Percentiles rank a stretch among this genome's conserved stretches.
Evolutionary conservation across 2,113 vertebrate species (phyloP).

Genomic region (Oryzias javanicus): DNA sequence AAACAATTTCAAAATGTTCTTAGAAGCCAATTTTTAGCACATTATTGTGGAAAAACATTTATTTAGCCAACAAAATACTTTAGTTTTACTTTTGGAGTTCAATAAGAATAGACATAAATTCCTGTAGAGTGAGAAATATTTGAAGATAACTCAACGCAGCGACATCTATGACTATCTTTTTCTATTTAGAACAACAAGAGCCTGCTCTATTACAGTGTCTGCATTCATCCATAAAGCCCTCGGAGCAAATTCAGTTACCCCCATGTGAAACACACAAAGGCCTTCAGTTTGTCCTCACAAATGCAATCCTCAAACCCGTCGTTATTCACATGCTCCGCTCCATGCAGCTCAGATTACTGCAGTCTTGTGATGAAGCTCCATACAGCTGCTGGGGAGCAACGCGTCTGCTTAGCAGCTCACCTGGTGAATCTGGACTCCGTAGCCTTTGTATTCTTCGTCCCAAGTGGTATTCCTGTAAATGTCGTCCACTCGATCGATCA

Average conservation of each 20-base stretch:
- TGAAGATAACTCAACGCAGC: slow-evolving; percentile 12
- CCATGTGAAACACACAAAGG: slow-evolving; percentile 49
- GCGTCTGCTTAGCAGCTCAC: slow-evolving; percentile 64
- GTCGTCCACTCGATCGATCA: slow-evolving; percentile 97
- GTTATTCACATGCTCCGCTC: slow-evolving; percentile 27
- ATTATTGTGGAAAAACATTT: not conserved
- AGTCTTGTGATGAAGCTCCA: not conserved
- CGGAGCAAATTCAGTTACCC: slow-evolving; percentile 60
- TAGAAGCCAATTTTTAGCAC: too few relatives aligned
- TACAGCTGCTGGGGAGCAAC: not conserved
- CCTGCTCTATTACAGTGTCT: slow-evolving; percentile 42
- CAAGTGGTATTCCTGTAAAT: slow-evolving; percentile 97
- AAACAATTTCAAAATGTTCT: too few relatives aligned
- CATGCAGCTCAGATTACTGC: not conserved
- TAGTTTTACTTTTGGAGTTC: slow-evolving; percentile 1
- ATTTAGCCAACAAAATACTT: not conserved
- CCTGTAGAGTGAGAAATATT: slow-evolving; percentile 17
- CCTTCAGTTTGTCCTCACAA: slow-evolving; percentile 40
- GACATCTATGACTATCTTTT: slow-evolving; percentile 58
- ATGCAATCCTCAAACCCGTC: slow-evolving; percentile 23
- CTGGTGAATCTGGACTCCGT: slow-evolving; percentile 97
- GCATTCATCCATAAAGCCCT: slow-evolving; percentile 57
- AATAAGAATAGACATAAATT: slow-evolving; percentile 15
- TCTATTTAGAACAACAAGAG: slow-evolving; percentile 28
- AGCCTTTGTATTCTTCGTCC: slow-evolving; percentile 90